Base-by-base conservation (phyloP, 2,113 vertebrate species). In the Strigops habroptila region DNA sequence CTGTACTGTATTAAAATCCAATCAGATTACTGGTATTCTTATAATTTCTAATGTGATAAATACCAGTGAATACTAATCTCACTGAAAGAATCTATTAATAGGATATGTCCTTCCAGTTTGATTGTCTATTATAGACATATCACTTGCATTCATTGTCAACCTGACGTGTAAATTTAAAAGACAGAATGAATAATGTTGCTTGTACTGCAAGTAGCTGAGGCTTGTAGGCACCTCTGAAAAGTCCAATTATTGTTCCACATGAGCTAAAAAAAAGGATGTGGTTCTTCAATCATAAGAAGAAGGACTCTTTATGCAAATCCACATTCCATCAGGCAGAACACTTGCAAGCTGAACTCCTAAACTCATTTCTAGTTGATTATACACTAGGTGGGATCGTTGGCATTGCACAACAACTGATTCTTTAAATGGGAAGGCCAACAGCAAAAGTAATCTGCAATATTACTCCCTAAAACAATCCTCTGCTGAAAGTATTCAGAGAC, bases 331-430 rank as follows among this genome's bases (percentile, higher is more conserved):
- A 82, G 44, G 35, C 17, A 91, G 64, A 53, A 41, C 30, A 48
- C 22, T 91, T 95, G 69, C 59, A 88, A 80, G 55, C 39, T 79
- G 49, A 86, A 67, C 90, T 95, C 71, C 69, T 86, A 85, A 82
- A 78, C 21, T 80, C 8, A 39, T 89, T 97, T 96, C 59, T 31
- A 88, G 88, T 80, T 95, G 67, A 93, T 83, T 95, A 76, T 77
- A 78, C 21, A 30, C 49, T 90, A 95, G 95, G 81, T 93, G 49
- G 77, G 75, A 81, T 27, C n/a, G 75, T 81, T 92, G 67, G 12
- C 11, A 7, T 57, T 89, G 86, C 76, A 75, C 74, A 91, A 84
- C 28, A 82, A 86, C 62, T 92, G 84, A 96, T 86, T 94, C 79
- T 84, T 64, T 75, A 74, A 92, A 77, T 90, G 57, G 77, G 75